Base-by-base conservation (phyloP, 2,888 invertebrate genomes). In the Rhodophaea formosa region DNA sequence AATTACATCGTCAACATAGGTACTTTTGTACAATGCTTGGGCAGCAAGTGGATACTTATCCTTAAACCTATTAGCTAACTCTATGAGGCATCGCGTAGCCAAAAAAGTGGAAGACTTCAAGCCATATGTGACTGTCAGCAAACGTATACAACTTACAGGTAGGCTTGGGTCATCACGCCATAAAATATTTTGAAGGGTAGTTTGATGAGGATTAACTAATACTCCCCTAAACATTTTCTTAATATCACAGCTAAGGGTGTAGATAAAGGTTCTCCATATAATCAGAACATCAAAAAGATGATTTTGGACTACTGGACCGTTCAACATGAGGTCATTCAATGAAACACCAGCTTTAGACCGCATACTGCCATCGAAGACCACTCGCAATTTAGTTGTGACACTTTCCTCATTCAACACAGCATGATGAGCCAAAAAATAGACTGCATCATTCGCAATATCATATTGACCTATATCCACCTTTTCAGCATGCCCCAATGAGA, bases 401-500 rank as follows among this genome's bases (percentile, higher is more conserved):
- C 67, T 67, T 0, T 59, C 46, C 15, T 66, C 62, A 7, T 65
- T 61, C n/a, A n/a, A n/a, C n/a, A 71, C 67, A 1, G 65, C 67
- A 54, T 72, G 71, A 56, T 72, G 72, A 7, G 70, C 70, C 44
- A 71, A 30, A 53, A 61, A 69, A 56, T 69, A 71, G 17, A 54
- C n/a, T 56, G 57, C 0, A 45, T 8, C 44, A 29, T 32, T 53
- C 43, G 49, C 15, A 8, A 55, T 7, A 53, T 61, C 59, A 57
- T 59, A 61, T 0, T 45, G 8, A 15, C n/a, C 15, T 2, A 59
- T 49, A 35, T 59, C 58, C 3, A 57, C 35, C 5, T 29, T n/a
- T 12, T 49, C 56, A 14, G 55, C 61, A 52, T 62, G 62, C 17
- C 59, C 59, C 39, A n/a, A n/a, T 8, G 8, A 44, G 10, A 62